phyloP scores from a whole-genome alignment of 2,113 vertebrate species.

The Castor canadensis region DNA sequence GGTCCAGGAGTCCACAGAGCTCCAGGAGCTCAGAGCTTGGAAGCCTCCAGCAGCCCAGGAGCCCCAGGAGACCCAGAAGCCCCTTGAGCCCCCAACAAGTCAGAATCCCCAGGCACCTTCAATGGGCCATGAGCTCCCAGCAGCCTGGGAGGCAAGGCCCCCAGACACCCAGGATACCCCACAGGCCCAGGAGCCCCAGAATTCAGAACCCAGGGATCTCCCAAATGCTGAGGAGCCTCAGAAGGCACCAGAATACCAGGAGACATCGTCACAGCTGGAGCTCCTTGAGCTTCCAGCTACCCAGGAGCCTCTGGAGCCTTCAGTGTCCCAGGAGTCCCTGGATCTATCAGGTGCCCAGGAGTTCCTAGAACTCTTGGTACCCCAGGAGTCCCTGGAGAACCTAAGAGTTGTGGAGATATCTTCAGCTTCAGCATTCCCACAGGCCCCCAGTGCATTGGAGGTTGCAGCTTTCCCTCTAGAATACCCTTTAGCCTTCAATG shows the following conservation, averaged over 20 bases:
- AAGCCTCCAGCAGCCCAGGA: not conserved
- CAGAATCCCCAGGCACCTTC: no score
- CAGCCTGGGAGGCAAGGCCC: no score
- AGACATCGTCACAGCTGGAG: no score
- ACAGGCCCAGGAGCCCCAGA: no score
- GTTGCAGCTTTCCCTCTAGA: constrained; percentile 16
- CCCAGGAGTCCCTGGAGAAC: not conserved
- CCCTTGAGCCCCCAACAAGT: not conserved
- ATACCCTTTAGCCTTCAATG: not conserved
- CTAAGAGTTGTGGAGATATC: not conserved
- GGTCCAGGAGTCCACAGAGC: not conserved
- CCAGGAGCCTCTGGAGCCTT: not conserved
- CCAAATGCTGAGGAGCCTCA: no score
- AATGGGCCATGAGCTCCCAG: no score
- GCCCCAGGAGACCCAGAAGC: not conserved
- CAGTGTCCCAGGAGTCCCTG: not conserved
- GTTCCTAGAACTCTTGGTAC: constrained; percentile 6
- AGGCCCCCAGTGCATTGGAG: not conserved
- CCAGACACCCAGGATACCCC: no score
- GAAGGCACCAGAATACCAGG: no score
- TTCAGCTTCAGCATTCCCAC: not conserved
- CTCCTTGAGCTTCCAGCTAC: not conserved
- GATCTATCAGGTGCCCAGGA: constrained; percentile 31
- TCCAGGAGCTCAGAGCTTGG: not conserved
- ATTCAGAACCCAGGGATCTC: no score